Evolutionary conservation across 2,113 vertebrate genomes (phyloP), one percentile per base, ranked within the genome.

Genomic region (Scomber japonicus): DNA sequence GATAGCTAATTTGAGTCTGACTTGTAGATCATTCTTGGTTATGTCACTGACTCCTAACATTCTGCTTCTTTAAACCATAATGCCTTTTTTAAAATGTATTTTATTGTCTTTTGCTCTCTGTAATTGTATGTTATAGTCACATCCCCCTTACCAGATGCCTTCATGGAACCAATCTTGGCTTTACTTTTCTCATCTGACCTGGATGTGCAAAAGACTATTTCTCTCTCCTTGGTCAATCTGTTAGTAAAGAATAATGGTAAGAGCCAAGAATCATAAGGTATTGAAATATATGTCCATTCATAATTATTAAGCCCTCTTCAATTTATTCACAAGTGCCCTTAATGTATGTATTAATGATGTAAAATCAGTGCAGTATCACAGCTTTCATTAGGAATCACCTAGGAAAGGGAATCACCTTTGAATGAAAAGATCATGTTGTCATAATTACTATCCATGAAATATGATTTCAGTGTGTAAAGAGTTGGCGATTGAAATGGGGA

Each of bases 191-290:
- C 96, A 65, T 14, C 78, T 72, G 94, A 96, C 76, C 75, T 95
- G 78, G 90, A 96, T 40, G 95, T 96, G 68, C 96, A 95, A 61
- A 95, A 94, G 78, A 94, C 93, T 45, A 84, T 91, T 72, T 95
- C 93, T 31, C 92, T 95, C 24, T 93, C 95, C 0, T 88, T 96
- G 78, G 94, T 96, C 60, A 95, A 93, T 81, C 94, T 96, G 66
- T 88, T 96, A 27, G 82, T 94, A 17, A 94, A 95, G 79, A 93
- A 92, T 83, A 95, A 96, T 24, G 90, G 95, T 96, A 84, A 94
- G 94, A 70, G 69, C 91, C 94, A 66, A 92, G 84, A 82, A 13
- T 44, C 4, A 7, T 16, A 21, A 11, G 16, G 1, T 59, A 35
- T 45, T 71, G 31, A 11, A 31, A 55, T 14, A 3, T 49, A 8